Evolutionary conservation across 2,797 vertebrate genomes (phyloP).

Genomic region (Spinus pinus): DNA sequence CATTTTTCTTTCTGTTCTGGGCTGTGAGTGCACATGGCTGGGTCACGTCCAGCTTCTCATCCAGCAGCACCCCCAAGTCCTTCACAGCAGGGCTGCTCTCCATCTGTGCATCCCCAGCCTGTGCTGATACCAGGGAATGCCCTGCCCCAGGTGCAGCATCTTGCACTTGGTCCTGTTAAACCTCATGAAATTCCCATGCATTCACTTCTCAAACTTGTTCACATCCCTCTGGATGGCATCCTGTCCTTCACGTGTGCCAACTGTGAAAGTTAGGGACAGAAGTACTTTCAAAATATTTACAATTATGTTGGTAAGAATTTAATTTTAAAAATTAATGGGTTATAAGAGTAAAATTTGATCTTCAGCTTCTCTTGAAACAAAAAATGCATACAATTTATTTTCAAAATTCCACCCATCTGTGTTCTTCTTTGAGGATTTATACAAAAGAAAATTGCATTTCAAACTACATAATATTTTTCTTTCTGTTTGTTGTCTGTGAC

Average conservation of each 20-base stretch:
- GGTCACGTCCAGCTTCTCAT: not conserved
- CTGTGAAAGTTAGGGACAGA: not conserved
- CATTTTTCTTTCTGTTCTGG: accelerated
- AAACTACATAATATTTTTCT: not conserved
- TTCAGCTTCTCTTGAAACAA: not conserved
- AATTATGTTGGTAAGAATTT: not conserved
- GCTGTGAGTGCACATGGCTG: not conserved
- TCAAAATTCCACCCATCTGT: not conserved
- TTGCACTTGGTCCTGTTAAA: not conserved
- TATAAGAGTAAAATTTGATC: not conserved
- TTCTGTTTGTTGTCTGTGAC: not conserved
- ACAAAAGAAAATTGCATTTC: not conserved
- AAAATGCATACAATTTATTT: not conserved
- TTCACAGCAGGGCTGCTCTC: not conserved
- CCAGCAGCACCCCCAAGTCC: not conserved
- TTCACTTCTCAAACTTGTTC: accelerated
- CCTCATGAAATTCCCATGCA: accelerated
- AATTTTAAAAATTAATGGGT: not conserved
- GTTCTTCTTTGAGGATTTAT: not conserved
- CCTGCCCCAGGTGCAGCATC: accelerated
- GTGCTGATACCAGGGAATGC: accelerated
- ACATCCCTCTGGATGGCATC: not conserved
- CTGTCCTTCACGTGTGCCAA: accelerated
- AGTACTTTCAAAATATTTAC: not conserved
- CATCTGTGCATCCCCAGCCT: accelerated